A percentile compares a stretch with the other conserved stretches of the same genome.
Conservation (phyloP, 2,113 vertebrate genomes). For the Trinectes maculatus region DNA sequence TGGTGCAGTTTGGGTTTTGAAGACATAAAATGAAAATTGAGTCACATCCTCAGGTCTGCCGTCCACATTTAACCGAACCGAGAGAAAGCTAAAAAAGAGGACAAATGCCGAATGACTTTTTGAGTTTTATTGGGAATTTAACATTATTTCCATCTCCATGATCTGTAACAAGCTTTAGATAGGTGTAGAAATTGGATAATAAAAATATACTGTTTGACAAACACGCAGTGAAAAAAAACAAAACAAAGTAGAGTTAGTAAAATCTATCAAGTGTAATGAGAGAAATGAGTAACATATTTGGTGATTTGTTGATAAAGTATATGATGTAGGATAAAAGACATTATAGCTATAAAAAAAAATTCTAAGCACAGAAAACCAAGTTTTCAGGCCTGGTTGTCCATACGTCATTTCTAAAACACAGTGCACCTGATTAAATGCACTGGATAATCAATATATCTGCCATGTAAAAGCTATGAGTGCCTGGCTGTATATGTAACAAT, state of each 20-base stretch:
- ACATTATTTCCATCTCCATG: conserved; percentile 9
- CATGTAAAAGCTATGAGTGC: not conserved
- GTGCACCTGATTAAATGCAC: not conserved
- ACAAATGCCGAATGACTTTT: not conserved
- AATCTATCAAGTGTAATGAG: not conserved
- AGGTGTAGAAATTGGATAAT: not conserved
- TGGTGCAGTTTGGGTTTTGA: not conserved
- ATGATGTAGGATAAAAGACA: not conserved
- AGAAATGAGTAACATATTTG: not conserved
- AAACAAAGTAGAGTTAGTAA: not conserved
- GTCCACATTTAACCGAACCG: conserved; percentile 33
- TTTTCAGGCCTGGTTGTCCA: conserved; percentile 8
- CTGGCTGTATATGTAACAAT: not conserved
- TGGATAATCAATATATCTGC: not conserved
- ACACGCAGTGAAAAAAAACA: not conserved
- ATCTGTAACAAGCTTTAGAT: conserved; percentile 30
- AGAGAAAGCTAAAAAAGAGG: not conserved
- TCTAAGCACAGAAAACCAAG: not conserved
- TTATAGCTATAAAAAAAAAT: not conserved
- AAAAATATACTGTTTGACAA: not conserved
- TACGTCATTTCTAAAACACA: not conserved
- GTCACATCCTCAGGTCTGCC: conserved; percentile 8
- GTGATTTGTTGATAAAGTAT: conserved; percentile 8
- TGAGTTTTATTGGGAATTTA: conserved; percentile 47
- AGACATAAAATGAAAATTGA: conserved; percentile 32